A percentile compares a stretch with the other conserved stretches of the same genome.
Evolutionary conservation across 2,113 vertebrate species (phyloP).

Genomic region (Petrocephalus zakoni): DNA sequence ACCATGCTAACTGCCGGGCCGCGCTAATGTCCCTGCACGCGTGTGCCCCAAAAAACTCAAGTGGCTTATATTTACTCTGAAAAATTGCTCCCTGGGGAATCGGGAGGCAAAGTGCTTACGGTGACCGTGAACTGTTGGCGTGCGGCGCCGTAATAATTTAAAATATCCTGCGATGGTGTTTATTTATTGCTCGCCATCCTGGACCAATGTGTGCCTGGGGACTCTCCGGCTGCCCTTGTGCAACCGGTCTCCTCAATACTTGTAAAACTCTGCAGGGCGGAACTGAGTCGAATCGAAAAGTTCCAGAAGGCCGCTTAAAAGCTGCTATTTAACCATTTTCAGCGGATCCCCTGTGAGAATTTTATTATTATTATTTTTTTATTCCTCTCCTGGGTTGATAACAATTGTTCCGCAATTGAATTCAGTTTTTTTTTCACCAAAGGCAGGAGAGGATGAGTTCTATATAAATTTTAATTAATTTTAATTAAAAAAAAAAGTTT

Average conservation of each 20-base stretch:
- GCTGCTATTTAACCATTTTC: neutral
- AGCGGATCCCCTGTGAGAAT: neutral
- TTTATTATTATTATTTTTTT: neutral
- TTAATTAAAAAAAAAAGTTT: too few species aligned
- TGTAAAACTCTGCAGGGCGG: neutral
- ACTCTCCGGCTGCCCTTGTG: neutral
- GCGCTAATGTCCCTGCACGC: neutral
- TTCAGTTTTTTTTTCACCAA: too few species aligned
- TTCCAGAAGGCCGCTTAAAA: neutral
- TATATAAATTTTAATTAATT: too few species aligned
- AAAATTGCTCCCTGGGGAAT: neutral
- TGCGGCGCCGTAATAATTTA: neutral
- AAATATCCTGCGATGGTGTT: neutral
- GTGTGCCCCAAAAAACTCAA: constrained; percentile 14
- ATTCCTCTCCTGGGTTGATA: neutral
- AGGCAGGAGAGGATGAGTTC: too few species aligned
- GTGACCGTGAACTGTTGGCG: constrained; percentile 8
- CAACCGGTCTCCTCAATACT: neutral
- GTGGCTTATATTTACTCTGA: constrained; percentile 14
- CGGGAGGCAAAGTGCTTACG: neutral
- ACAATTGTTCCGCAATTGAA: neutral
- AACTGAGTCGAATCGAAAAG: neutral
- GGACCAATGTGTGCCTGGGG: neutral
- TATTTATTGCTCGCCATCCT: constrained; percentile 3
- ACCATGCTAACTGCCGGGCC: neutral